phyloP scores from a whole-genome alignment of 2,888 invertebrate genomes.

The Brenthis ino region DNA sequence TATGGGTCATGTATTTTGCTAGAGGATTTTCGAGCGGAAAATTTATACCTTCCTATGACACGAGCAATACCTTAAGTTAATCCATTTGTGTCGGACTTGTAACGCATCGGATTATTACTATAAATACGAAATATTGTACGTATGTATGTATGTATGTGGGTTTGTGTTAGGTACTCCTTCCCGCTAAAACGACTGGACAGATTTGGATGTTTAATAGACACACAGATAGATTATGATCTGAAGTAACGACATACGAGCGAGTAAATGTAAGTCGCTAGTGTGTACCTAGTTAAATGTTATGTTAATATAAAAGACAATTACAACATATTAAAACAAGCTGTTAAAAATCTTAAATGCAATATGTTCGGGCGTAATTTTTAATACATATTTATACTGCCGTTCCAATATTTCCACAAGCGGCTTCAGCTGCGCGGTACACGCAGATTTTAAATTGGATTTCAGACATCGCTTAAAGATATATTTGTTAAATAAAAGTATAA shows the following conservation, averaged over 20 bases:
- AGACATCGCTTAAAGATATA: slow-evolving; percentile 46
- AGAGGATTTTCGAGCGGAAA: neutral
- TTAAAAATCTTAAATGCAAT: slow-evolving; percentile 40
- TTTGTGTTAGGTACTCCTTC: too few species aligned
- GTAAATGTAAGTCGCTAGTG: too few species aligned
- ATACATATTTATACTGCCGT: slow-evolving; percentile 73
- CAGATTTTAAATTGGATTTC: slow-evolving; percentile 65
- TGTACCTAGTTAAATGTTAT: too few species aligned
- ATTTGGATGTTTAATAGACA: too few species aligned
- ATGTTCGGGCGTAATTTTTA: slow-evolving; percentile 65
- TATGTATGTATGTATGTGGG: too few species aligned
- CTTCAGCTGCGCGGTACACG: slow-evolving; percentile 50
- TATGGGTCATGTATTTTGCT: slow-evolving; percentile 16
- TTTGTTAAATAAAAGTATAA: slow-evolving; percentile 31
- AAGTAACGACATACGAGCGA: too few species aligned
- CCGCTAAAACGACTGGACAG: too few species aligned
- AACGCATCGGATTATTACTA: too few species aligned
- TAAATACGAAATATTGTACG: too few species aligned
- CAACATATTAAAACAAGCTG: slow-evolving; percentile 21
- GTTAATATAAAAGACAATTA: slow-evolving; percentile 10
- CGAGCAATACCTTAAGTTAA: neutral
- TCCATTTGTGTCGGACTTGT: neutral
- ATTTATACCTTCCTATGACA: neutral
- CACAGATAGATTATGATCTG: too few species aligned
- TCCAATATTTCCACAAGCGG: slow-evolving; percentile 53